Base-by-base conservation (phyloP, 2,888 invertebrate genomes). In the Corythucha ciliata region DNA sequence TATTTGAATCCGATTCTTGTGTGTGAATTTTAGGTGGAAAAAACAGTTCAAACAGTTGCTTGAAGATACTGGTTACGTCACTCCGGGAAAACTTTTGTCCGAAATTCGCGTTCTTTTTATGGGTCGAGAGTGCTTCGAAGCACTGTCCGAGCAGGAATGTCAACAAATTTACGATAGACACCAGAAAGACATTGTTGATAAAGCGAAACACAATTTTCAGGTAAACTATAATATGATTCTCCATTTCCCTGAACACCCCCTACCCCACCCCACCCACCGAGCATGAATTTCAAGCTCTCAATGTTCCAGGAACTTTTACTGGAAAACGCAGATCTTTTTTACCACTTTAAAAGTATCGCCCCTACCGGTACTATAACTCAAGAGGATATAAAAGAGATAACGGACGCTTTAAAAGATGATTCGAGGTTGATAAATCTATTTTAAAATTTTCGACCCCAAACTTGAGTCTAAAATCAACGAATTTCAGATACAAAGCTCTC, bases 101-200 rank as follows among this genome's bases (percentile, higher is more conserved):
- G 94, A 94, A 69, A 90, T 92, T 29, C 74, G 87, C 46, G 88
- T 93, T 3, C 73, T 92, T 52, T 85, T 96, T 65, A 86, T 92
- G 83, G 94, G 93, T 0, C 77, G 92, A 33, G 92, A 93, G 68
- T 92, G 92, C 66, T 94, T 89, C 68, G 92, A 92, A 69, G 86
- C 88, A 10, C 73, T 96, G 46, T 80, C 87, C 0, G 91, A 91
- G 63, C 81, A 83, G 51, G 93, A 94, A 66, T 86, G 89, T 64
- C 85, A 88, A 65, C 78, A 86, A 63, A 92, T 96, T 61, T 96
- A 94, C 68, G 92, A 93, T 63, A 81, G 85, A 60, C 92, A 94
- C 70, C 94, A 96, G 72, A 75, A 85, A 62, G 87, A 88, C 66
- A 81, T 92, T 59, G 86, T 88, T 64, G 83, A 88, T 62, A 79